A percentile compares a stretch with the other conserved stretches of the same genome.
These are phyloP conservation scores for Gouania willdenowi DNA, from an alignment of 2,797 vertebrate genomes.

Conservation along the genomic window DNA sequence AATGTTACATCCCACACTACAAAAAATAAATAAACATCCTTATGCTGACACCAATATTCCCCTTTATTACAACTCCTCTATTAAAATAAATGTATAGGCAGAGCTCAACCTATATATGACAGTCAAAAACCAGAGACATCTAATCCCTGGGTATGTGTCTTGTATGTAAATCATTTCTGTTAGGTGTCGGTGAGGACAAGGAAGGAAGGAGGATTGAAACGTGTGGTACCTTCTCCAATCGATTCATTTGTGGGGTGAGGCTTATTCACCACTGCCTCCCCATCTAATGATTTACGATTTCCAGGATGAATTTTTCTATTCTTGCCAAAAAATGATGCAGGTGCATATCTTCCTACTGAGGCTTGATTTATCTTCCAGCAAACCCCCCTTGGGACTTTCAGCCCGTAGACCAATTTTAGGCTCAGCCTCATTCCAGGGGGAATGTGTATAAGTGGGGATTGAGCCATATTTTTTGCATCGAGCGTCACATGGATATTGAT, in stretches of 20 bases:
- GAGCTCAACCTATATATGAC: constrained; percentile 2
- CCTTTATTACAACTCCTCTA: constrained; percentile 6
- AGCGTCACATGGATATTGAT: constrained; percentile 44
- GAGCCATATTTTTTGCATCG: constrained; percentile 27
- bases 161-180: constrained; percentile 50
- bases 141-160: constrained; percentile 24
- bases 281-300: constrained; percentile 67
- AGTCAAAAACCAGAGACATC: constrained; percentile 31
- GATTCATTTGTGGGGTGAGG: constrained; percentile 63
- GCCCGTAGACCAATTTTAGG: constrained; percentile 38
- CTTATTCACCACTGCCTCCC: constrained; percentile 55
- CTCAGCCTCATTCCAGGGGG: constrained; percentile 36
- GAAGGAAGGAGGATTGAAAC: constrained; percentile 49
- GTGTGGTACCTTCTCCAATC: constrained; percentile 59
- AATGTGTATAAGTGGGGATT: constrained; percentile 36
- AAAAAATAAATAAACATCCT: neutral
- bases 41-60: constrained; percentile 2
- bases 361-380: constrained; percentile 65
- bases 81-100: constrained; percentile 20
- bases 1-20: neutral
- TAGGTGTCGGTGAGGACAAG: constrained; percentile 35
- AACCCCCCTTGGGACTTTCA: constrained; percentile 32
- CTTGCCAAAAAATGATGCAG: constrained; percentile 65
- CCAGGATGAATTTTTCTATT: constrained; percentile 68
- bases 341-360: constrained; percentile 52